Conservation (phyloP, 2,797 vertebrate genomes). For the Siniperca scherzeri region DNA sequence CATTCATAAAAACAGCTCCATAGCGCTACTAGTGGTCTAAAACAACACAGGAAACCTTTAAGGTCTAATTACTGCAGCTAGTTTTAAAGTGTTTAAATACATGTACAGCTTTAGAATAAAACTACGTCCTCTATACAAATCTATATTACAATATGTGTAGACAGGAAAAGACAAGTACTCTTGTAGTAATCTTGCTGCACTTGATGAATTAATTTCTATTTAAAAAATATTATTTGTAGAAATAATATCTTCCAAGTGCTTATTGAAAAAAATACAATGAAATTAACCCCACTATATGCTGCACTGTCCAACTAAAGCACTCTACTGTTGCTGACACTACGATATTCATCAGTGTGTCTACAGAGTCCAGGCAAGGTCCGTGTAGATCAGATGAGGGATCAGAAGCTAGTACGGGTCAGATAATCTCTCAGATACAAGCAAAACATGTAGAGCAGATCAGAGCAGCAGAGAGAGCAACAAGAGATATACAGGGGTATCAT, state of each 20-base stretch:
- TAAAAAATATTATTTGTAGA: neutral
- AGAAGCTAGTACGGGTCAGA: conserved; percentile 29
- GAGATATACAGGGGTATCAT: no score
- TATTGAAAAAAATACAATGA: neutral
- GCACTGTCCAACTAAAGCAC: neutral
- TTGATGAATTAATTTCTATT: neutral
- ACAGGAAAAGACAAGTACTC: neutral
- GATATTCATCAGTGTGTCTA: conserved; percentile 37
- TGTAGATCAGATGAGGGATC: conserved; percentile 19
- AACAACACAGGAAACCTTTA: neutral
- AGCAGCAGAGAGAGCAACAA: conserved; percentile 1
- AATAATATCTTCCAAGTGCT: neutral
- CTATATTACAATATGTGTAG: neutral
- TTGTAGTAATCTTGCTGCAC: neutral
- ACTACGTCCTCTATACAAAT: neutral
- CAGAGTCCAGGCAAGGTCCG: conserved; percentile 23
- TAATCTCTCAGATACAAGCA: conserved; percentile 21
- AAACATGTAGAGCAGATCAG: conserved; percentile 5
- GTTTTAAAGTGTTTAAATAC: neutral
- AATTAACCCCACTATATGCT: neutral
- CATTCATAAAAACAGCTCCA: neutral
- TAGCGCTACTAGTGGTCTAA: neutral
- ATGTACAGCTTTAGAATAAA: neutral
- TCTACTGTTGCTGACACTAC: neutral
- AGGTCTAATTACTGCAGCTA: neutral